These are phyloP conservation scores for Resseliella maxima DNA, from an alignment of 2,888 invertebrate species.

Conservation along the genomic window DNA sequence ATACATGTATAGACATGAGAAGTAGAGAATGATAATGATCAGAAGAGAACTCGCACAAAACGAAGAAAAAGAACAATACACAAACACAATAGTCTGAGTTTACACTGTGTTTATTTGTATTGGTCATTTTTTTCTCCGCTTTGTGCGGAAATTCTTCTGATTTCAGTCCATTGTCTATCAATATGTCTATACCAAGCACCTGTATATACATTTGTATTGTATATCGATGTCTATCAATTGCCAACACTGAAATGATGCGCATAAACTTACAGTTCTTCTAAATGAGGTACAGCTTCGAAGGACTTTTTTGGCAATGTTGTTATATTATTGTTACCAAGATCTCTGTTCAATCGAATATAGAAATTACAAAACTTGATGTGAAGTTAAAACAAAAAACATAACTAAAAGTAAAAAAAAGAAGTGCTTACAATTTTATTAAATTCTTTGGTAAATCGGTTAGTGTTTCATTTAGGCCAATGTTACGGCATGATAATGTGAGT, in stretches of 20 bases:
- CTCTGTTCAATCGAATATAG: slow-evolving; percentile 70
- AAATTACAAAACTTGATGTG: background rate
- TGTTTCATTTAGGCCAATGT: slow-evolving; percentile 65
- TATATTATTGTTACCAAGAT: slow-evolving; percentile 84
- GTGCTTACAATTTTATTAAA: slow-evolving; percentile 65
- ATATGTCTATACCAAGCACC: too few relatives aligned
- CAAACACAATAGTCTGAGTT: too few relatives aligned
- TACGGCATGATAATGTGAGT: slow-evolving; percentile 65
- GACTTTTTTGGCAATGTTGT: slow-evolving; percentile 77
- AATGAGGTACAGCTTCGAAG: slow-evolving; percentile 74
- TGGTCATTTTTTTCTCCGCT: too few relatives aligned
- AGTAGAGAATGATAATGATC: too few relatives aligned
- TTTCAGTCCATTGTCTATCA: too few relatives aligned
- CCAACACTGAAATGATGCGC: background rate
- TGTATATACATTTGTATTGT: too few relatives aligned
- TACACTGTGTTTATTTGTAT: too few relatives aligned
- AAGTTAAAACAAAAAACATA: background rate
- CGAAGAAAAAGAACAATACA: too few relatives aligned
- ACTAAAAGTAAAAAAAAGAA: background rate
- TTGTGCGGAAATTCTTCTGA: too few relatives aligned
- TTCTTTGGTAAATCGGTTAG: slow-evolving; percentile 65
- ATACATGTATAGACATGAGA: too few relatives aligned
- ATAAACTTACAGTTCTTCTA: slow-evolving; percentile 81
- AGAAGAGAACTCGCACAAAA: too few relatives aligned
- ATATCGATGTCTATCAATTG: background rate